Evolutionary conservation across 2,797 vertebrate species (phyloP), one percentile per base, ranked within the genome.

Genomic region (Acipenser ruthenus): DNA sequence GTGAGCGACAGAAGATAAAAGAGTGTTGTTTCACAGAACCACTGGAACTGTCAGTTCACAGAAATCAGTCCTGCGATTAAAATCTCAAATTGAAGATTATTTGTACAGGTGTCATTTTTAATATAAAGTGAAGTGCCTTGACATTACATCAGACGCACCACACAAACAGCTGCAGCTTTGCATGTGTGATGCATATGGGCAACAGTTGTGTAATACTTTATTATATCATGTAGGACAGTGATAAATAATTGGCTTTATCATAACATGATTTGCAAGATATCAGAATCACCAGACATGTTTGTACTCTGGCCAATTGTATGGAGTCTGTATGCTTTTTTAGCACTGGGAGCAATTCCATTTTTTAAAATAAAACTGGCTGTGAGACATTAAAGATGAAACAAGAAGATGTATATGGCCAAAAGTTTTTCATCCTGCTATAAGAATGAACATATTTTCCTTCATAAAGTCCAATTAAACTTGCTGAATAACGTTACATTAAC

Each of bases 71-170:
- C 5, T 37, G 37, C 37, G 37, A 37, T 37, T 87, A 89, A 37
- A 89, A 86, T 89, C 87, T 84, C 87, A 89, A 88, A 89, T 83
- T 84, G 84, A 86, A 90, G 86, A 87, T 86, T 87, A 86, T 90
- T 92, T 90, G 88, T 87, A 86, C 89, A 89, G 88, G 88, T 90
- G 90, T 89, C 87, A 84, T 86, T 87, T 88, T 86, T 88, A 89
- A 88, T 88, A 86, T 81, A 87, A 88, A 86, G 85, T 78, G 67
- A 84, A 86, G 84, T 86, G 86, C 85, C 80, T 88, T 87, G 85
- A 89, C 86, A 88, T 90, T 85, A 89, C 88, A 80, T 87, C 88
- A 37, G 37, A 37, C 37, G 4, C 37, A 90, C 85, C 83, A 73
- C 83, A 84, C 81, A 79, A 82, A 81, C 87, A 89, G 86, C 87